Evolutionary conservation across 2,888 invertebrate species (phyloP).

Genomic region (Caenorhabditis sp.): DNA sequence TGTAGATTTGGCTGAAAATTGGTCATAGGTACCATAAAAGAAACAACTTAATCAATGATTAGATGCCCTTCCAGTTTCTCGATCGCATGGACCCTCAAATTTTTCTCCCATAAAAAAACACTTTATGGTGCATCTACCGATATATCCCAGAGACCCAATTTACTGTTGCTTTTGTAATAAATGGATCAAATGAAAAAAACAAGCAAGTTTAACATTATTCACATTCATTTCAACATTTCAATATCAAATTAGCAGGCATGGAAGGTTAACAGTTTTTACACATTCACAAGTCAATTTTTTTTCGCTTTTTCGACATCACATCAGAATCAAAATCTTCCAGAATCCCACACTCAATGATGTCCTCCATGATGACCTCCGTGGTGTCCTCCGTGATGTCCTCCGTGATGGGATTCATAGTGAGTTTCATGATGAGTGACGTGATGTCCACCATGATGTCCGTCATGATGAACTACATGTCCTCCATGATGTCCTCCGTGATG

Average conservation of each 20-base stretch:
- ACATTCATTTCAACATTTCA: neutral
- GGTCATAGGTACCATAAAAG: too few relatives aligned
- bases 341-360: neutral
- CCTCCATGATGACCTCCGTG: slow-evolving; percentile 19
- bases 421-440: neutral
- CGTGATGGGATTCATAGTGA: slow-evolving; percentile 1
- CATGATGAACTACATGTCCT: slow-evolving; percentile 37
- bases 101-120: too few relatives aligned
- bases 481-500: slow-evolving; percentile 33
- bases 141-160: too few relatives aligned
- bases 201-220: too few relatives aligned
- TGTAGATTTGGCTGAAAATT: too few relatives aligned
- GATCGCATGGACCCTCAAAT: too few relatives aligned
- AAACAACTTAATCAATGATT: too few relatives aligned
- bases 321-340: neutral
- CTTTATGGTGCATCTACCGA: too few relatives aligned
- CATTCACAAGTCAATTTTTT: neutral
- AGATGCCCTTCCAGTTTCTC: too few relatives aligned
- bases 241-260: neutral
- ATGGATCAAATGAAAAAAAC: too few relatives aligned
- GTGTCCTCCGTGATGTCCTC: slow-evolving; percentile 36
- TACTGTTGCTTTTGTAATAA: too few relatives aligned
- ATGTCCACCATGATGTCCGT: slow-evolving; percentile 2
- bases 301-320: too few relatives aligned
- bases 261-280: neutral